Evolutionary conservation across 2,888 invertebrate species (phyloP).

Genomic region (Pegoplata infirma): DNA sequence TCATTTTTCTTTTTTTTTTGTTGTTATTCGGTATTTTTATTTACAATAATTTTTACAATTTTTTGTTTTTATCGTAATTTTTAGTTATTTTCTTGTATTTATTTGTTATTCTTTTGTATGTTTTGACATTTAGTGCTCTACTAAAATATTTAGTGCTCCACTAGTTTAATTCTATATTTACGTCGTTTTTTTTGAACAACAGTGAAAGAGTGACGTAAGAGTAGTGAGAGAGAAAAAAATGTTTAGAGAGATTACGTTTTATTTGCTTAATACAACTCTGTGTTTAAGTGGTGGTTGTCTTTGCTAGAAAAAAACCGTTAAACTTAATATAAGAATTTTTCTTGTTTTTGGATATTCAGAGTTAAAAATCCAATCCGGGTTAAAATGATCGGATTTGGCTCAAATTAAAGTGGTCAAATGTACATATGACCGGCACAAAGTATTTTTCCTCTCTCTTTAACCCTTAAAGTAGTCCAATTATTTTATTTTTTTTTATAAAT

Average conservation of each 20-base stretch:
- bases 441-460: too few relatives aligned
- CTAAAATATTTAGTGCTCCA: background rate
- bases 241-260: background rate
- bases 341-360: too few relatives aligned
- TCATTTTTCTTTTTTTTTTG: slow-evolving; percentile 1
- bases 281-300: background rate
- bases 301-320: background rate
- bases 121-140: slow-evolving; percentile 5
- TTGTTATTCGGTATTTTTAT: slow-evolving; percentile 31
- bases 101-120: background rate
- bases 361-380: too few relatives aligned
- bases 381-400: too few relatives aligned
- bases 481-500: too few relatives aligned
- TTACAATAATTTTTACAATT: slow-evolving; percentile 16
- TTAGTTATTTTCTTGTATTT: background rate
- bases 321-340: too few relatives aligned
- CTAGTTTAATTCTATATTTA: background rate
- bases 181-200: background rate
- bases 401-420: too few relatives aligned
- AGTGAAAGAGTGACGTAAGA: background rate
- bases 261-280: background rate
- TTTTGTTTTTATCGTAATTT: slow-evolving; percentile 30
- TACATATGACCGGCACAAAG: too few relatives aligned
- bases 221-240: background rate
- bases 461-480: too few relatives aligned